Percentiles rank a stretch among this genome's conserved stretches.
phyloP scores from a whole-genome alignment of 2,888 invertebrate species.

The Idaea straminata region DNA sequence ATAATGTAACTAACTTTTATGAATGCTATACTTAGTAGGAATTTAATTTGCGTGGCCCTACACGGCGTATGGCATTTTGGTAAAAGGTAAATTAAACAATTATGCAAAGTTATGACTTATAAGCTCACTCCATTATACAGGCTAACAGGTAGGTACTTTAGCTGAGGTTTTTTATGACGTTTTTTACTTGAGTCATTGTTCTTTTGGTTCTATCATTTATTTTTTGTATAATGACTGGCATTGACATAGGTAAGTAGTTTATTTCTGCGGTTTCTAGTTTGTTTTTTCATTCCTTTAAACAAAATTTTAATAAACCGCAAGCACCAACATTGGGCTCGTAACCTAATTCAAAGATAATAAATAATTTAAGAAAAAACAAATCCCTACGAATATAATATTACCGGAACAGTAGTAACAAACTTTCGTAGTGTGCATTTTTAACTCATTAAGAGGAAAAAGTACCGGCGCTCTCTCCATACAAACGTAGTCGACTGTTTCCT shows the following conservation, averaged over 20 bases:
- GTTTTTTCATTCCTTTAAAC: not conserved
- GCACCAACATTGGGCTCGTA: not conserved
- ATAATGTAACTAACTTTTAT: conserved; percentile 1
- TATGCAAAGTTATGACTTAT: not conserved
- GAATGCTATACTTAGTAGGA: not conserved
- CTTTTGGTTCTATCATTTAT: not conserved
- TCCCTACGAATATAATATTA: too few species aligned
- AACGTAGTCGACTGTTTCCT: too few species aligned
- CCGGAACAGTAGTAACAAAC: too few species aligned
- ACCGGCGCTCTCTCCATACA: too few species aligned
- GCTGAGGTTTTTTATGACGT: not conserved
- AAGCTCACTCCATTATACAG: too few species aligned
- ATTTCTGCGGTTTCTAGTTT: not conserved
- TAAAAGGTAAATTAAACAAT: not conserved
- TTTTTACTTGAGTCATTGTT: not conserved
- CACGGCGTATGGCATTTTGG: not conserved
- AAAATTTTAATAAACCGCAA: not conserved
- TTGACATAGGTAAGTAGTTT: not conserved
- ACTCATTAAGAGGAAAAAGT: too few species aligned
- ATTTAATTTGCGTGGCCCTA: not conserved
- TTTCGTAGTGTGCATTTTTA: too few species aligned
- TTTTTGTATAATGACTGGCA: not conserved
- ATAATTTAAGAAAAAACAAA: not conserved
- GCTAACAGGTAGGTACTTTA: not conserved
- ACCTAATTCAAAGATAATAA: not conserved